Base-by-base conservation (phyloP, 2,888 invertebrate genomes). In the Chrysotoxum bicinctum region DNA sequence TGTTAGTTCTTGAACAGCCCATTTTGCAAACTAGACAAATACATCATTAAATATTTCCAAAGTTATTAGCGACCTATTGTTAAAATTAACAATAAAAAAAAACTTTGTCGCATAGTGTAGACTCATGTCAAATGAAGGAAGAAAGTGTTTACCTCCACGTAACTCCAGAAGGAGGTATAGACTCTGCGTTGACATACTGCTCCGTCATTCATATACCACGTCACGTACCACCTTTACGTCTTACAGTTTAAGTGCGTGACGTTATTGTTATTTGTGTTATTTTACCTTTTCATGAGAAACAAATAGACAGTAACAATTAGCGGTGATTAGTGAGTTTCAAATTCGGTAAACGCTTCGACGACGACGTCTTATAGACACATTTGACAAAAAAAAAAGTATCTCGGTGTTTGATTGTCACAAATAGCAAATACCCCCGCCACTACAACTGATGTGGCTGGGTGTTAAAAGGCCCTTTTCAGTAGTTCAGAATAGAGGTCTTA, bases 231-330 rank as follows among this genome's bases (percentile, higher is more conserved):
- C 35, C 10, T 6, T 37, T 2, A 43, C 40, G n/a, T 64, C 45
- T 45, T 45, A 26, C 4, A 50, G 50, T 35, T 50, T 2, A 54
- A 54, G 40, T 69, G 69, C 69, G 69, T 69, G 69, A 54, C 69
- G 54, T 30, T 48, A 26, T 48, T 69, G 26, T 37, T 54, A 23
- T 37, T 48, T 64, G 23, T 50, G 12, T 48, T 43, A 16, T 60
- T 52, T 48, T 30, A 21, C 32, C 60, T 70, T 32, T 68, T 60
- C 72, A 68, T 48, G 50, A 43, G 72, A 56, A n/a, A 56, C 82
- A 86, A 81, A 86, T 82, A 82, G 64, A 66, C 77, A 56, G n/a
- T 82, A 82, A 69, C 82, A 86, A 86, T 86, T 86, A 86, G 86
- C 77, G 74, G 74, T 74, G 77, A 82, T 86, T 86, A 86, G 64